Evolutionary conservation across 2,113 vertebrate genomes (phyloP).

Genomic region (Pituophis catenifer): DNA sequence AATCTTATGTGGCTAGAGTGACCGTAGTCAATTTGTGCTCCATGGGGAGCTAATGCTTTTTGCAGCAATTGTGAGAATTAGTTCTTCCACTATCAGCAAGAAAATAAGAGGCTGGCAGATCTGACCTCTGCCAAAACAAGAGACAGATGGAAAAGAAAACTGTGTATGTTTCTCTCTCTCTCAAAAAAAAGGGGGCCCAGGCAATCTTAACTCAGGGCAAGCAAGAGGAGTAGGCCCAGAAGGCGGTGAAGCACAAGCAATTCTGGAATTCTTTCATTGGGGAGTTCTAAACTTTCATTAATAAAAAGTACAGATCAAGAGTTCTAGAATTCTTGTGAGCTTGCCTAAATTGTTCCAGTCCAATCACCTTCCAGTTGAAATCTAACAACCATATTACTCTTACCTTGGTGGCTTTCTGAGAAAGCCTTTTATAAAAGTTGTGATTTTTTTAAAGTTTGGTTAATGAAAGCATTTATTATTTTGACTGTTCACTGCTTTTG

Average conservation of each 20-base stretch:
- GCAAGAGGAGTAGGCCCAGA: background rate
- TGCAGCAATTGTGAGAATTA: background rate
- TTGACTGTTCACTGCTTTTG: background rate
- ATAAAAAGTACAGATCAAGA: background rate
- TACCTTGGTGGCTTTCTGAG: background rate
- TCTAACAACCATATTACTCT: background rate
- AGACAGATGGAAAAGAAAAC: background rate
- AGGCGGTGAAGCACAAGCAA: background rate
- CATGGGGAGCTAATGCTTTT: background rate
- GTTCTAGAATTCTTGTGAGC: background rate
- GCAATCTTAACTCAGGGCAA: background rate
- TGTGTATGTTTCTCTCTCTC: background rate
- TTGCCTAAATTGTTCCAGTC: background rate
- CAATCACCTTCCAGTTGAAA: background rate
- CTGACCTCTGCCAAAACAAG: background rate
- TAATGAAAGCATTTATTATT: background rate
- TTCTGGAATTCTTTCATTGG: background rate
- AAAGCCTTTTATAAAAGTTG: background rate
- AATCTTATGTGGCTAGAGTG: conserved; percentile 57
- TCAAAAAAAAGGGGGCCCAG: background rate
- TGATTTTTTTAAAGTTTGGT: background rate
- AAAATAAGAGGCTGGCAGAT: background rate
- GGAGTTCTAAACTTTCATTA: background rate
- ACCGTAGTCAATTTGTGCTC: background rate
- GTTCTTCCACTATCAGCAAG: background rate